These are phyloP conservation scores for Sigmodon hispidus DNA, from an alignment of 2,113 vertebrate species.

Conservation along the genomic window DNA sequence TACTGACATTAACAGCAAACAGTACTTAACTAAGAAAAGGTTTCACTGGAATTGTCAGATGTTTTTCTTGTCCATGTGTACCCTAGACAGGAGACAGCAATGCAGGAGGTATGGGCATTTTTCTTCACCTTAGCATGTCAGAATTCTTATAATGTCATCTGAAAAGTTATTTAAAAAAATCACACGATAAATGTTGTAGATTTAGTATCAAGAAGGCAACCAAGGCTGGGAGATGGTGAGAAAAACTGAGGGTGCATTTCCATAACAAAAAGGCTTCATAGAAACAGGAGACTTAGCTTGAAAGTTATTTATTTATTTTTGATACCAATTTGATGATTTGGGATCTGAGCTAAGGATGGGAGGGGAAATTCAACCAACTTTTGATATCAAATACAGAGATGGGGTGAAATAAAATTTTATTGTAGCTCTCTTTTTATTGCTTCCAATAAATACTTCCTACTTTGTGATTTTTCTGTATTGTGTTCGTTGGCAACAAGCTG, in stretches of 20 bases:
- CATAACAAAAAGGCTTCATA: background rate
- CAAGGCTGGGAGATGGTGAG: background rate
- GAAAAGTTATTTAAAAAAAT: background rate
- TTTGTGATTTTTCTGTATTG: constrained; percentile 57
- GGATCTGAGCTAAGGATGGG: background rate
- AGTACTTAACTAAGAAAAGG: background rate
- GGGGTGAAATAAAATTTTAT: constrained; percentile 47
- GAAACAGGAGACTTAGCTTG: background rate
- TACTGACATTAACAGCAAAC: background rate
- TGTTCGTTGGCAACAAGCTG: constrained; percentile 51
- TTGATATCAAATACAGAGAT: constrained; percentile 34
- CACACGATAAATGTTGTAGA: background rate
- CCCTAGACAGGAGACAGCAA: background rate
- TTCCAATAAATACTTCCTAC: constrained; percentile 71
- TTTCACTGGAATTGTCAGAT: background rate
- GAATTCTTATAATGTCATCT: background rate
- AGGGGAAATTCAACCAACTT: background rate
- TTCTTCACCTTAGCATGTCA: background rate
- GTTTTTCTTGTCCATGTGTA: background rate
- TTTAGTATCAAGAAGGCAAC: background rate
- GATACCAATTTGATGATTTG: background rate
- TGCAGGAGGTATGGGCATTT: rapidly evolving
- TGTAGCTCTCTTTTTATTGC: constrained; percentile 60
- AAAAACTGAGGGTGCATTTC: background rate
- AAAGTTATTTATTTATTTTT: background rate